Evolutionary conservation across 2,888 invertebrate species (phyloP).

Genomic region (Malacosoma neustria): DNA sequence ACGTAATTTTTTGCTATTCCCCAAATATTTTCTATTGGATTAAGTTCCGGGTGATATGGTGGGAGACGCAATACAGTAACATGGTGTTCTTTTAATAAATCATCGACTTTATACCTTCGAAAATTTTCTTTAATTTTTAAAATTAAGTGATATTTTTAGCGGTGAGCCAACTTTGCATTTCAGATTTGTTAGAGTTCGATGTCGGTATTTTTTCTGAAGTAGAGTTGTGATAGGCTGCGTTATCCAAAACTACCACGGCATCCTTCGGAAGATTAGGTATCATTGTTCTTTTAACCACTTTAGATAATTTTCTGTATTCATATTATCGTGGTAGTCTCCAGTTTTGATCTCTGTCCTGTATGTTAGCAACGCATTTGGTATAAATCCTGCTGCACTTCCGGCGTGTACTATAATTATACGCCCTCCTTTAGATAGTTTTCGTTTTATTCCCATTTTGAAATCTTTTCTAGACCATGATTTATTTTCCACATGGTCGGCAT

Average conservation of each 20-base stretch:
- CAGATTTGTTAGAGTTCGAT: background rate
- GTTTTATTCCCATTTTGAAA: background rate
- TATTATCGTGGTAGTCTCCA: constrained; percentile 1
- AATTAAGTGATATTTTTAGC: too few relatives aligned
- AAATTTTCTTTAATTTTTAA: too few relatives aligned
- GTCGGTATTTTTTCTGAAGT: background rate
- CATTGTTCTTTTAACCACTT: constrained; percentile 1
- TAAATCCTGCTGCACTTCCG: background rate
- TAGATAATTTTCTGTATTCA: constrained; percentile 1
- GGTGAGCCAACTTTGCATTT: background rate
- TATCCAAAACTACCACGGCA: background rate
- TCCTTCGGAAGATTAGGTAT: constrained; percentile 1
- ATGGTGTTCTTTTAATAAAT: too few relatives aligned
- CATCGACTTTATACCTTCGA: too few relatives aligned
- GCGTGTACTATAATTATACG: background rate
- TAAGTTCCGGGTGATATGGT: background rate
- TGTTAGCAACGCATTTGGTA: background rate
- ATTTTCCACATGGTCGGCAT: background rate
- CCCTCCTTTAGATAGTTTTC: background rate
- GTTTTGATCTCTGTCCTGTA: constrained; percentile 1
- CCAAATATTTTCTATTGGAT: background rate
- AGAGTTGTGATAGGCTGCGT: background rate
- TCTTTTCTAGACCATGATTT: background rate
- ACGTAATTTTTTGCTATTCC: background rate
- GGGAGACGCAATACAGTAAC: too few relatives aligned